Conservation (phyloP, 1,140 invertebrate species). For the Formica exsecta region DNA sequence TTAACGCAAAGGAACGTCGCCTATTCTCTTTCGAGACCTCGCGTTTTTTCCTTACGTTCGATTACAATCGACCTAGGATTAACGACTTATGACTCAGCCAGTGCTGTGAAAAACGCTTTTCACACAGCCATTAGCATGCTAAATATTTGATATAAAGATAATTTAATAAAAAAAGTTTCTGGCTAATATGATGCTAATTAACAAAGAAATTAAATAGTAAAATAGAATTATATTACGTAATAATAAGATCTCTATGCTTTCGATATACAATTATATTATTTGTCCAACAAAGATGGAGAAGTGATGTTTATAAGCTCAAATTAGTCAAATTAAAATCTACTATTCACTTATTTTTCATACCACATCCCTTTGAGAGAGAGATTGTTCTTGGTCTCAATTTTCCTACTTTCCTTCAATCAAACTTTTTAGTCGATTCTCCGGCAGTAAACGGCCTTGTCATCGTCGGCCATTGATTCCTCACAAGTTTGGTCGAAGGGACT, state of each 20-base stretch:
- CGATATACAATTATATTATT: neutral
- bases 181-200: neutral
- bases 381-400: conserved; percentile 26
- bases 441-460: conserved; percentile 59
- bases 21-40: conserved; percentile 27
- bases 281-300: neutral
- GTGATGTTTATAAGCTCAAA: neutral
- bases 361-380: too few relatives aligned
- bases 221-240: neutral
- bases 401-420: neutral
- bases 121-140: neutral
- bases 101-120: neutral
- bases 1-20: conserved; percentile 53
- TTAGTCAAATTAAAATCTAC: conserved; percentile 25
- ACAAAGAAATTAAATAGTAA: too few relatives aligned
- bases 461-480: conserved; percentile 52
- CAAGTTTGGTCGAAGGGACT: conserved; percentile 51
- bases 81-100: conserved; percentile 12
- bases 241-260: neutral
- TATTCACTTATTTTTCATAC: neutral
- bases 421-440: conserved; percentile 17
- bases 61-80: conserved; percentile 27
- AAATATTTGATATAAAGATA: conserved; percentile 19
- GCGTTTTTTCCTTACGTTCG: conserved; percentile 16
- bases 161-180: neutral